A percentile compares a stretch with the other conserved stretches of the same genome.
Conservation (phyloP, 2,113 vertebrate species). For the Peromyscus leucopus region DNA sequence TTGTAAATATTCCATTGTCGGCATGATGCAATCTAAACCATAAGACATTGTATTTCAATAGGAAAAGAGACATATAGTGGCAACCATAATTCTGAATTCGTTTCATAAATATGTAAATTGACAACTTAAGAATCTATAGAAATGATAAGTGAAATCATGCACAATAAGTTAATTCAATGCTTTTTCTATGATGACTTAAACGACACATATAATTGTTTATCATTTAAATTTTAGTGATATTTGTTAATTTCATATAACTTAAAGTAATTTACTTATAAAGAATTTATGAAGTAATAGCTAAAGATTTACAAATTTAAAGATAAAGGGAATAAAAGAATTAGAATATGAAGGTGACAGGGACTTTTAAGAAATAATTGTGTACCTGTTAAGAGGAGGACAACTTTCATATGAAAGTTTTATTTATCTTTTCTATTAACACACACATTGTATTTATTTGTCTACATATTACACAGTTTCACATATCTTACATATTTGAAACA, state of each 20-base stretch:
- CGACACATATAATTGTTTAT: not conserved
- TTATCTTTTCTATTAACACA: not conserved
- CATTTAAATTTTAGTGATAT: not conserved
- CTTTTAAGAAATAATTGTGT: no score
- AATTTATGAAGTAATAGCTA: not conserved
- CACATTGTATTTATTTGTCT: not conserved
- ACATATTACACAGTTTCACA: not conserved
- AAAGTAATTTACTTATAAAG: not conserved
- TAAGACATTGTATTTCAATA: not conserved
- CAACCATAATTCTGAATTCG: not conserved
- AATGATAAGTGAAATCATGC: conserved; percentile 8
- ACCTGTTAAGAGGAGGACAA: not conserved
- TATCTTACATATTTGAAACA: not conserved
- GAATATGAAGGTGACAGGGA: not conserved
- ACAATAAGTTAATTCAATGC: not conserved
- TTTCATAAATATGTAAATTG: not conserved
- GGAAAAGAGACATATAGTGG: not conserved
- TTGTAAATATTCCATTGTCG: conserved; percentile 8
- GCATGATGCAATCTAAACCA: not conserved
- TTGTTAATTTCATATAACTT: not conserved
- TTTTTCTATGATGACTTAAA: not conserved
- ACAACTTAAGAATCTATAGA: not conserved
- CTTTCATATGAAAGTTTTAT: not conserved
- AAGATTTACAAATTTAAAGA: not conserved
- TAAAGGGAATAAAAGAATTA: not conserved